Evolutionary conservation across 2,113 vertebrate species (phyloP).

Genomic region (Urocynchramus pylzowi): DNA sequence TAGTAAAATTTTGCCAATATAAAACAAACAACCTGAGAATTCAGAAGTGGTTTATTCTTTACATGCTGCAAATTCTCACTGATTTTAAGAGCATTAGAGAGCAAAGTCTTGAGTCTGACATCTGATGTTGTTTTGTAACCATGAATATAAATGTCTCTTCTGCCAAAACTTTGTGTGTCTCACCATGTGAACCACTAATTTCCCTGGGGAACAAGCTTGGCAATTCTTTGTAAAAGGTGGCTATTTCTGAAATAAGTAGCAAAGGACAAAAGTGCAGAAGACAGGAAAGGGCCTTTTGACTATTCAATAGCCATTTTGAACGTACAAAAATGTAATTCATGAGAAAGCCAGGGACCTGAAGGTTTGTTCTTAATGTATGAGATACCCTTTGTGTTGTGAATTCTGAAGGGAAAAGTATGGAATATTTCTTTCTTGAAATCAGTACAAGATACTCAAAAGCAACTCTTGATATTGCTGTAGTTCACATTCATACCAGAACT

Average conservation of each 20-base stretch:
- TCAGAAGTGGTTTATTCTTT: neutral
- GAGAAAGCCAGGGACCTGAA: neutral
- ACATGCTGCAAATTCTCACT: neutral
- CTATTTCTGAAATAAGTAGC: neutral
- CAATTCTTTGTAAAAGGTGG: neutral
- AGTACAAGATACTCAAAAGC: neutral
- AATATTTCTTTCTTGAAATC: neutral
- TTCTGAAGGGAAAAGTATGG: neutral
- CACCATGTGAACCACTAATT: neutral
- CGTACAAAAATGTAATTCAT: neutral
- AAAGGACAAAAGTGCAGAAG: neutral
- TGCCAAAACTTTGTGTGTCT: neutral
- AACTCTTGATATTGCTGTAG: neutral
- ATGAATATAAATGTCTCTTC: neutral
- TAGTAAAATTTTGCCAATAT: neutral
- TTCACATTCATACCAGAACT: neutral
- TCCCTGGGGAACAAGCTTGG: neutral
- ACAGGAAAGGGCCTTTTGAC: neutral
- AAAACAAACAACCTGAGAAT: neutral
- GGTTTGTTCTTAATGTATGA: neutral
- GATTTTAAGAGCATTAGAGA: neutral
- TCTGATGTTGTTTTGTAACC: neutral
- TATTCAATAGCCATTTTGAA: neutral
- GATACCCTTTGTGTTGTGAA: neutral
- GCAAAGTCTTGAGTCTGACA: neutral